phyloP scores from a whole-genome alignment of 2,888 invertebrate species.

The Merodon equestris region DNA sequence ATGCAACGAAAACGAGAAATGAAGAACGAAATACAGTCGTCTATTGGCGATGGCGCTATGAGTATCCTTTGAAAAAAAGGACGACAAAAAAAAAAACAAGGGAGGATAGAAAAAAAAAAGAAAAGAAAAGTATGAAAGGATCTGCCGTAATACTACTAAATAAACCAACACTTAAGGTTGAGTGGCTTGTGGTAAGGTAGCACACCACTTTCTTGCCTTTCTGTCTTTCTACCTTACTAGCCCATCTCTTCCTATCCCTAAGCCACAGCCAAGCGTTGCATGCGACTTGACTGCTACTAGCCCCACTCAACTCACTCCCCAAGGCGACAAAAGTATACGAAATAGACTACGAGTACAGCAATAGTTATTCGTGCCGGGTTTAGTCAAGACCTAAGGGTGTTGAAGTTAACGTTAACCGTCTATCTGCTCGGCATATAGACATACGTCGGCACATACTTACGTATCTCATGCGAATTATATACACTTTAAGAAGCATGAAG shows the following conservation, averaged over 20 bases:
- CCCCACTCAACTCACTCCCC: too few species aligned
- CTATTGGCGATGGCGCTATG: slow-evolving; percentile 38
- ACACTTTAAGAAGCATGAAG: slow-evolving; percentile 37
- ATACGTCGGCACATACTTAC: slow-evolving; percentile 29
- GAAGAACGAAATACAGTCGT: slow-evolving; percentile 24
- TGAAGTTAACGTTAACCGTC: slow-evolving; percentile 56
- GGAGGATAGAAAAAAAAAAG: slow-evolving; percentile 8
- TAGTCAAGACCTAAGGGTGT: slow-evolving; percentile 56
- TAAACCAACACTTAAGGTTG: slow-evolving; percentile 68
- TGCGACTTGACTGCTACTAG: too few species aligned
- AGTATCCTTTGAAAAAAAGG: slow-evolving; percentile 37
- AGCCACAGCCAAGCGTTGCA: slow-evolving; percentile 18
- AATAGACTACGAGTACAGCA: too few species aligned
- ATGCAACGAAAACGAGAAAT: slow-evolving; percentile 9
- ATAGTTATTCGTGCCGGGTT: too few species aligned
- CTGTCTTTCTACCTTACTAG: too few species aligned
- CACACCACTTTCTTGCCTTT: slow-evolving; percentile 17
- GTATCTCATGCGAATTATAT: slow-evolving; percentile 56
- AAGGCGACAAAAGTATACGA: too few species aligned
- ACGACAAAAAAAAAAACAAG: slow-evolving; percentile 6
- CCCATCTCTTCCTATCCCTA: slow-evolving; percentile 34
- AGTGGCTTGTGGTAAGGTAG: slow-evolving; percentile 63
- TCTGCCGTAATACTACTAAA: slow-evolving; percentile 66
- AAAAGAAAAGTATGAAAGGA: slow-evolving; percentile 46
- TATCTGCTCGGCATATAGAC: too few species aligned